phyloP scores from a whole-genome alignment of 1,140 invertebrate genomes.

The Brevipalpus yothersi region DNA sequence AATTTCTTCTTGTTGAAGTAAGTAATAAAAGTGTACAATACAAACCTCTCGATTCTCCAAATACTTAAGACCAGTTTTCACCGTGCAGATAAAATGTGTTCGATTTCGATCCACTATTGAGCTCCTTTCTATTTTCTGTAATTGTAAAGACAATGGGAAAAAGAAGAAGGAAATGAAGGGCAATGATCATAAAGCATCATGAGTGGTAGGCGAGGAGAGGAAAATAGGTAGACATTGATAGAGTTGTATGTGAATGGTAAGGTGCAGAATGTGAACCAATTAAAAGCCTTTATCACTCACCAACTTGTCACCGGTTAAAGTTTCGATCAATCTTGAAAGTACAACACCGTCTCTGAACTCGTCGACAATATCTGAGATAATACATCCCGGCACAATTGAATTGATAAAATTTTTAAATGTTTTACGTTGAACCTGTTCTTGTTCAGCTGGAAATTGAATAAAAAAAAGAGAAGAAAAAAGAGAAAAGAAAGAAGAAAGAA shows the following conservation, averaged over 20 bases:
- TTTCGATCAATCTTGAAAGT: background rate
- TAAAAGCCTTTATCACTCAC: background rate
- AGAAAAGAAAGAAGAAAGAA: background rate
- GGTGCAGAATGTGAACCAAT: too few relatives aligned
- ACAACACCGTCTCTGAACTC: conserved; percentile 1
- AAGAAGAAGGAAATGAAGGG: background rate
- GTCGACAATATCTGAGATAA: background rate
- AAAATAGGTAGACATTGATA: background rate
- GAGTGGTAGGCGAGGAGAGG: background rate
- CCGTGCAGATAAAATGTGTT: conserved; percentile 2
- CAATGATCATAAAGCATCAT: background rate
- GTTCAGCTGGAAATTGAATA: background rate
- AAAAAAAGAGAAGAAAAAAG: background rate
- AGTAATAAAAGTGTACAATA: conserved; percentile 6
- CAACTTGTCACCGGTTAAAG: background rate
- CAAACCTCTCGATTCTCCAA: background rate
- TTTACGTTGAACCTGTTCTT: conserved; percentile 1
- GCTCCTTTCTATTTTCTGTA: background rate
- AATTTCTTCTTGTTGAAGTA: too few relatives aligned
- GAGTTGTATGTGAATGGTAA: too few relatives aligned
- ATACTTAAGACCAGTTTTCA: background rate
- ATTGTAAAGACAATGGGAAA: background rate
- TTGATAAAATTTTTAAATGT: conserved; percentile 1
- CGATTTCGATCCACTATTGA: background rate
- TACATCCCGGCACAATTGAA: background rate